Evolutionary conservation across 2,888 invertebrate species (phyloP).

Genomic region (Cerceris rybyensis): DNA sequence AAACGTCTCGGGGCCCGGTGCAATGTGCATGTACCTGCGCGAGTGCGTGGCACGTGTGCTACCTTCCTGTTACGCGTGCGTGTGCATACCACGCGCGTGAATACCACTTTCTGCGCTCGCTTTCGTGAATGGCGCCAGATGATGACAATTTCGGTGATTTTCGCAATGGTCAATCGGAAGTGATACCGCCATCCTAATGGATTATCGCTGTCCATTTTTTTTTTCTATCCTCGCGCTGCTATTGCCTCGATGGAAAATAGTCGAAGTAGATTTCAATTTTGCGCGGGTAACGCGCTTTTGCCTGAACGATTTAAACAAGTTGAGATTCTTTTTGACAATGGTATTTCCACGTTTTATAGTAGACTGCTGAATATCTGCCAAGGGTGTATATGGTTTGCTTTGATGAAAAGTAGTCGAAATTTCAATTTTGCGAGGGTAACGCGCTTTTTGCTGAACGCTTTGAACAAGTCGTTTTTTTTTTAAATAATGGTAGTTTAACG

Average conservation of each 20-base stretch:
- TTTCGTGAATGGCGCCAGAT: conserved; percentile 55
- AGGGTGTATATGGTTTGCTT: too few species aligned
- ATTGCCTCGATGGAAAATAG: background rate
- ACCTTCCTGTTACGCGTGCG: conserved; percentile 46
- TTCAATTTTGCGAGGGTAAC: too few species aligned
- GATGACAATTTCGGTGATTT: conserved; percentile 52
- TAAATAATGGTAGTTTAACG: too few species aligned
- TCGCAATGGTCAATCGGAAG: conserved; percentile 26
- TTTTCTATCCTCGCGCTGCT: background rate
- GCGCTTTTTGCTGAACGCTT: too few species aligned
- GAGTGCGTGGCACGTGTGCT: conserved; percentile 55
- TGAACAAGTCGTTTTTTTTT: too few species aligned
- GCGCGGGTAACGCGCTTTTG: too few species aligned
- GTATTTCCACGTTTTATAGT: too few species aligned
- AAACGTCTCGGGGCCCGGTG: conserved; percentile 44
- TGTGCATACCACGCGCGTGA: conserved; percentile 44
- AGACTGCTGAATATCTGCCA: too few species aligned
- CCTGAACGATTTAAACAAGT: too few species aligned
- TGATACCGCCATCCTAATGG: background rate
- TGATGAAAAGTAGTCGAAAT: too few species aligned
- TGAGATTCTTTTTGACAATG: too few species aligned
- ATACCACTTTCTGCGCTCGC: conserved; percentile 16
- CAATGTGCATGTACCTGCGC: conserved; percentile 51
- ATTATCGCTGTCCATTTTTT: background rate
- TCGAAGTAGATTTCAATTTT: background rate